A percentile compares a stretch with the other conserved stretches of the same genome.
These are phyloP conservation scores for Phyllotreta cruciferae DNA, from an alignment of 2,888 invertebrate genomes.

Conservation along the genomic window DNA sequence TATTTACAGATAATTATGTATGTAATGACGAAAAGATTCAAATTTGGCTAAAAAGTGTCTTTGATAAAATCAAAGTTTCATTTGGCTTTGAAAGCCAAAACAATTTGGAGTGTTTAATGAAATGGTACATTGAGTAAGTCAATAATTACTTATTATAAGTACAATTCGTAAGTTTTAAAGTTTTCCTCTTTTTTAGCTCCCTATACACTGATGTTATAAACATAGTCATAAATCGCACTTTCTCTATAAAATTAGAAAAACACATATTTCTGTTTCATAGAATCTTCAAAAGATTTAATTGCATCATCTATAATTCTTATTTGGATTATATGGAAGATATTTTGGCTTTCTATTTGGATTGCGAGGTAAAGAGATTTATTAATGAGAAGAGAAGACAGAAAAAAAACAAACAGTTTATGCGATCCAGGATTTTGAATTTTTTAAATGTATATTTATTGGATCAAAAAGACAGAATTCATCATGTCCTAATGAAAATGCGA, in stretches of 20 bases:
- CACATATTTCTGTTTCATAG: constrained; percentile 47
- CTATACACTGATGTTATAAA: constrained; percentile 15
- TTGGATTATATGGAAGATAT: constrained; percentile 50
- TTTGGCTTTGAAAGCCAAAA: constrained; percentile 39
- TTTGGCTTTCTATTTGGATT: constrained; percentile 44
- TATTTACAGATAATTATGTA: constrained; percentile 29
- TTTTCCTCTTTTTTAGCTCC: constrained; percentile 17
- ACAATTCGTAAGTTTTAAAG: neutral
- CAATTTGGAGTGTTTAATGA: constrained; percentile 41
- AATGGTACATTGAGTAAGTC: constrained; percentile 47
- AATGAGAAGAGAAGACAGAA: constrained; percentile 37
- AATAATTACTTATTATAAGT: neutral
- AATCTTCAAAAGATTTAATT: constrained; percentile 41
- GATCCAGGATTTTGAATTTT: constrained; percentile 40
- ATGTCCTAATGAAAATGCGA: constrained; percentile 49
- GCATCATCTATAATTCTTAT: constrained; percentile 43
- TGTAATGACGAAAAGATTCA: constrained; percentile 38
- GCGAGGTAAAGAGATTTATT: constrained; percentile 42
- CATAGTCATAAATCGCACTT: constrained; percentile 5
- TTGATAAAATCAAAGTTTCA: constrained; percentile 39
- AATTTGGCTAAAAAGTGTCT: constrained; percentile 44
- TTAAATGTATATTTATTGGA: constrained; percentile 45
- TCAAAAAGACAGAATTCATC: constrained; percentile 45
- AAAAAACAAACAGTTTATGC: constrained; percentile 34
- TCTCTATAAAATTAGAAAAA: constrained; percentile 16